Percentiles rank a stretch among this genome's conserved stretches.
phyloP scores from a whole-genome alignment of 2,888 invertebrate genomes.

The Halictus ligatus region DNA sequence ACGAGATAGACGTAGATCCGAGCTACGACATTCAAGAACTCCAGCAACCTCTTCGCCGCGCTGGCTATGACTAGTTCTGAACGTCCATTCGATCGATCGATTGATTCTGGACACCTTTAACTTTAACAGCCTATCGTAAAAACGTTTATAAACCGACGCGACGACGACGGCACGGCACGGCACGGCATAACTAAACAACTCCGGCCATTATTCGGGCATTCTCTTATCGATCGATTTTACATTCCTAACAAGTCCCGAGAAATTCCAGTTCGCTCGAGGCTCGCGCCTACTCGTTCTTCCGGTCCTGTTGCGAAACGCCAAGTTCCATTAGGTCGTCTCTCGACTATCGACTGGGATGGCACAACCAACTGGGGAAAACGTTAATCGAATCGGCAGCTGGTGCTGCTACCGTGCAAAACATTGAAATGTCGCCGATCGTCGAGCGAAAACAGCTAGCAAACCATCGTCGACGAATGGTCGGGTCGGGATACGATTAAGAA shows the following conservation, averaged over 20 bases:
- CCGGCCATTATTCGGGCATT: not conserved
- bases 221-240: not conserved
- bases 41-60: not conserved
- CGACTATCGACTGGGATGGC: not conserved
- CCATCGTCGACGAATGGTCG: not conserved
- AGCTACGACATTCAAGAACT: conserved; percentile 10
- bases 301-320: not conserved
- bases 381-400: not conserved
- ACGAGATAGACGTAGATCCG: conserved; percentile 87
- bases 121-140: not conserved
- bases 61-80: conserved; percentile 20
- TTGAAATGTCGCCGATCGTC: not conserved
- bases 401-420: not conserved
- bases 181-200: not conserved
- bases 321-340: not conserved
- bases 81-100: not conserved
- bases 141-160: not conserved
- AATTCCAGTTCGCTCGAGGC: not conserved
- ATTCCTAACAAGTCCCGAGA: not conserved
- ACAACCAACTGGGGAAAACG: not conserved
- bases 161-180: not conserved
- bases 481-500: not conserved
- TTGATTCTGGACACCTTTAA: not conserved
- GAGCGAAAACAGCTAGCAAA: not conserved
- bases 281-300: not conserved